Conservation (phyloP, 2,888 invertebrate species). For the Pseudoips prasinana region DNA sequence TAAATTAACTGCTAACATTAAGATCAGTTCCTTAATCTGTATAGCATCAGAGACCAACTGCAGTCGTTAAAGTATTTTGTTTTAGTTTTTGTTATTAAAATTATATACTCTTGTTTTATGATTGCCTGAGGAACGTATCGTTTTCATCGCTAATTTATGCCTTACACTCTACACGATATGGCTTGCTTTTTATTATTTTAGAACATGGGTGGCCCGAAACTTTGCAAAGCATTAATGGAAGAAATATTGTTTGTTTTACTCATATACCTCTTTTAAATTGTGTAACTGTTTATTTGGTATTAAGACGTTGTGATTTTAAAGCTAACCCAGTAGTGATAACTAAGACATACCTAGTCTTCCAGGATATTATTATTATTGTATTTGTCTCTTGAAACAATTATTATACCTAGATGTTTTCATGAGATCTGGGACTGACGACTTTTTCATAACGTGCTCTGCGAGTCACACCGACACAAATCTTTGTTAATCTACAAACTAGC, state of each 20-base stretch:
- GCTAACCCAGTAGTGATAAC: no score
- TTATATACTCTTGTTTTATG: conserved; percentile 59
- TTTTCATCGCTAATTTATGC: conserved; percentile 67
- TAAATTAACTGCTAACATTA: conserved; percentile 64
- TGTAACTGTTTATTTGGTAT: no score
- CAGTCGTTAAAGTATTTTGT: conserved; percentile 58
- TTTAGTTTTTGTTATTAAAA: conserved; percentile 64
- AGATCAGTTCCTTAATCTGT: conserved; percentile 50
- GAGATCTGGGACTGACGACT: no score
- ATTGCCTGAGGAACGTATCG: conserved; percentile 53
- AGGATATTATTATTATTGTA: no score
- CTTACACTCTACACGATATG: conserved; percentile 45
- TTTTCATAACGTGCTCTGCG: no score
- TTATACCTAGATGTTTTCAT: no score
- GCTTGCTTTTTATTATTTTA: conserved; percentile 56
- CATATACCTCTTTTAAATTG: no score
- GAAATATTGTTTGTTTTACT: conserved; percentile 18
- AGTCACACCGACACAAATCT: no score
- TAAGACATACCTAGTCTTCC: no score
- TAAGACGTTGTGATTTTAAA: no score
- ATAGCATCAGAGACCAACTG: conserved; percentile 21
- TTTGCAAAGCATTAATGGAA: conserved; percentile 19
- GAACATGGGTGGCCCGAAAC: conserved; percentile 62
- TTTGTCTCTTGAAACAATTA: no score
- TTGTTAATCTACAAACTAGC: no score